Conservation (phyloP, 2,113 vertebrate species). For the Misgurnus anguillicaudatus region DNA sequence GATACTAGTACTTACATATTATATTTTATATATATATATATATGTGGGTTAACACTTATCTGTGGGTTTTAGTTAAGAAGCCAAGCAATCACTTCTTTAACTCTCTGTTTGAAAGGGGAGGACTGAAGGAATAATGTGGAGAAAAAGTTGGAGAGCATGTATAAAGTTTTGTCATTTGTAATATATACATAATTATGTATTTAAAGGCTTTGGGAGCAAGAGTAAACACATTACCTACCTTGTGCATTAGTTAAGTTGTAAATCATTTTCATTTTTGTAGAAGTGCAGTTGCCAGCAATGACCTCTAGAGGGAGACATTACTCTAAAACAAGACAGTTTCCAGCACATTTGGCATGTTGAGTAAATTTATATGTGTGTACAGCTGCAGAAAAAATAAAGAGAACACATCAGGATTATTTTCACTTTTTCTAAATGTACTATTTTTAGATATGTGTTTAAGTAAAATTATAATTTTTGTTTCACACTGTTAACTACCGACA, state of each 20-base stretch:
- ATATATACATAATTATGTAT: no score
- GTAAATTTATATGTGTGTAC: background rate
- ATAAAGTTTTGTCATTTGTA: background rate
- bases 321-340: conserved; percentile 35
- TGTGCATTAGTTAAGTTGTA: background rate
- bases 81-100: conserved; percentile 44
- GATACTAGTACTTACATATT: no score
- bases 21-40: no score
- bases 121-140: background rate
- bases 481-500: no score
- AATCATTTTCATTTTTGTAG: background rate
- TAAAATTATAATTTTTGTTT: no score
- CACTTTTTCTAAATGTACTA: no score
- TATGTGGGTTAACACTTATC: conserved; percentile 34
- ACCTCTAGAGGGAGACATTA: conserved; percentile 66
- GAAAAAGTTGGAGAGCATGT: background rate
- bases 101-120: conserved; percentile 14
- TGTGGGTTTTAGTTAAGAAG: conserved; percentile 45
- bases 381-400: no score
- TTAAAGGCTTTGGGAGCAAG: background rate
- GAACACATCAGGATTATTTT: no score
- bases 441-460: no score
- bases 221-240: no score
- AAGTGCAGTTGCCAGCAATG: conserved; percentile 5
- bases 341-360: background rate